A percentile compares a stretch with the other conserved stretches of the same genome.
Evolutionary conservation across 2,113 vertebrate species (phyloP).

Genomic region (Poeciliopsis occidentalis): DNA sequence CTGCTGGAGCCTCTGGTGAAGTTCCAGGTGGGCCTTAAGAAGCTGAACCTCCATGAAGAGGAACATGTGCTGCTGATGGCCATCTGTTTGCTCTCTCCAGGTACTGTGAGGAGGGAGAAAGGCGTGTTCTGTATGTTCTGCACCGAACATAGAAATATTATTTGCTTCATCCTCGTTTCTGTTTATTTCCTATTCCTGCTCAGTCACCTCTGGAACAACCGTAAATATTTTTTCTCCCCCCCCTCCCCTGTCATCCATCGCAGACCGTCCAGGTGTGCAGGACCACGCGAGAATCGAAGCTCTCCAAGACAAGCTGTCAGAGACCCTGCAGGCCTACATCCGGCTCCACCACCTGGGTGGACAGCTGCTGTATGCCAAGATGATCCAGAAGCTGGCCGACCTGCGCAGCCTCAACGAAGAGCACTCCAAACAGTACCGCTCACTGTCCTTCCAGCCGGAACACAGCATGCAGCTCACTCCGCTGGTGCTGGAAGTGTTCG

Average conservation of each 20-base stretch:
- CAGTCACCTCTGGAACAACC: background rate
- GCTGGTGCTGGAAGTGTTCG: conserved; percentile 94
- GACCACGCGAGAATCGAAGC: conserved; percentile 87
- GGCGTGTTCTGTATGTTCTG: background rate
- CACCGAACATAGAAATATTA: background rate
- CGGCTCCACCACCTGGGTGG: conserved; percentile 88
- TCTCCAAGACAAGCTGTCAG: conserved; percentile 91
- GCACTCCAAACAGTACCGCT: too few species aligned
- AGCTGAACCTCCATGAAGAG: conserved; percentile 91
- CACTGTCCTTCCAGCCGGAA: conserved; percentile 91
- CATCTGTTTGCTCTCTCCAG: conserved; percentile 97
- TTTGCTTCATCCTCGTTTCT: too few species aligned
- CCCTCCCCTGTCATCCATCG: background rate
- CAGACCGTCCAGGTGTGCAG: conserved; percentile 93
- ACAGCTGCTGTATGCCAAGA: too few species aligned
- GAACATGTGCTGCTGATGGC: conserved; percentile 98
- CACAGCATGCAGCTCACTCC: conserved; percentile 97
- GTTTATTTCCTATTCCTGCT: background rate
- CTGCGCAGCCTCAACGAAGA: too few species aligned
- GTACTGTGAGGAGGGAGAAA: conserved; percentile 69
- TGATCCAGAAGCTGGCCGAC: too few species aligned
- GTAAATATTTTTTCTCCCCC: background rate
- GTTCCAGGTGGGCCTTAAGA: conserved; percentile 97
- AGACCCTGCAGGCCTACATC: conserved; percentile 94
- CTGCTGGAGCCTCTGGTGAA: conserved; percentile 94